These are phyloP conservation scores for Nestor notabilis DNA, from an alignment of 2,113 vertebrate genomes.

Conservation along the genomic window DNA sequence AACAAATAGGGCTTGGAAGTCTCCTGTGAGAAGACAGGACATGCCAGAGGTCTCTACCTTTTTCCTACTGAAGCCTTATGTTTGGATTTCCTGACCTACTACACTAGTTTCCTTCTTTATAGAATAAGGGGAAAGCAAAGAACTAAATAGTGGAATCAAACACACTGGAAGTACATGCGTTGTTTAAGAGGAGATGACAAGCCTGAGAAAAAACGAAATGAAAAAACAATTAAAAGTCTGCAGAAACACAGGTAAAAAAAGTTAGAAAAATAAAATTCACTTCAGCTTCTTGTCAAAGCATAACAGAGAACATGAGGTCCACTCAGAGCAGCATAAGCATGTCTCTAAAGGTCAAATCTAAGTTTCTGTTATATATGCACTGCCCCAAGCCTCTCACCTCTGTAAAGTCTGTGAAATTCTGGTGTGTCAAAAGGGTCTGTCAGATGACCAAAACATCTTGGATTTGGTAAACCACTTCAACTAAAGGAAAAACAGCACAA, in stretches of 20 bases:
- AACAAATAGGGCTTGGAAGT: not conserved
- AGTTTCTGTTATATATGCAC: not conserved
- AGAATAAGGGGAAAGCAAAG: not conserved
- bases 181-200: not conserved
- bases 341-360: not conserved
- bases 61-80: not conserved
- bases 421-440: constrained; percentile 82
- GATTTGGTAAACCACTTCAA: constrained; percentile 75
- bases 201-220: not conserved
- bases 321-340: not conserved
- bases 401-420: constrained; percentile 83
- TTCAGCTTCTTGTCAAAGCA: not conserved
- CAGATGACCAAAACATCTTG: constrained; percentile 83
- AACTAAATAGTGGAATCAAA: not conserved
- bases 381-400: constrained; percentile 72
- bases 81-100: not conserved
- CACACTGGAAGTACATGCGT: not conserved
- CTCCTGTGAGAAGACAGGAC: not conserved
- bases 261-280: not conserved
- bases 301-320: not conserved
- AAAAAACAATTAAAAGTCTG: not conserved
- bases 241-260: not conserved
- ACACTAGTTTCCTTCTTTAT: not conserved
- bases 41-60: not conserved
- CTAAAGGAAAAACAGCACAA: not conserved